A percentile compares a stretch with the other conserved stretches of the same genome.
These are phyloP conservation scores for Bombus turneri DNA, from an alignment of 1,140 invertebrate genomes.

Conservation along the genomic window DNA sequence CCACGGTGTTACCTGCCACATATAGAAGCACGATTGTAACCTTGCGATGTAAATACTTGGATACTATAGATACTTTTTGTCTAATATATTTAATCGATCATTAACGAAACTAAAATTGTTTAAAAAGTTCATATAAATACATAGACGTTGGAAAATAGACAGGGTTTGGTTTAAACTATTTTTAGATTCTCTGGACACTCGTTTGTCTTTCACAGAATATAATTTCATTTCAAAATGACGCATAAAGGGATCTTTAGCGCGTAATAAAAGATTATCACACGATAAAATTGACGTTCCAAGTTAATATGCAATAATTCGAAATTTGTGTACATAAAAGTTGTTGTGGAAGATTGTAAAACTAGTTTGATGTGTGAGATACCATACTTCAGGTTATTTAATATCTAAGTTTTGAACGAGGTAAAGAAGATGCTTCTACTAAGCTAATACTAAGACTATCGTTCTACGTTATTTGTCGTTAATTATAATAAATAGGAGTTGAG, in stretches of 20 bases:
- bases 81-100: not conserved
- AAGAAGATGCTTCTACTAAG: no score
- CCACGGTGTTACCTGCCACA: not conserved
- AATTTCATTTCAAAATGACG: no score
- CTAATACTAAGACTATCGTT: no score
- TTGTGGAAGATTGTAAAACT: not conserved
- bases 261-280: no score
- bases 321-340: no score
- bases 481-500: not conserved
- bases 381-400: not conserved
- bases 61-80: not conserved
- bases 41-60: no score
- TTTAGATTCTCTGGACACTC: not conserved
- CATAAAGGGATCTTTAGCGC: no score
- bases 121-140: not conserved
- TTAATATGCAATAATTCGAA: not conserved
- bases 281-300: not conserved
- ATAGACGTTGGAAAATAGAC: no score
- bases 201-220: no score
- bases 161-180: no score
- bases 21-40: not conserved
- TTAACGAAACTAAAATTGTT: not conserved
- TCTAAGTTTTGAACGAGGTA: not conserved
- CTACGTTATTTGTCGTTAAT: not conserved
- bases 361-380: not conserved